A percentile compares a stretch with the other conserved stretches of the same genome.
Conservation (phyloP, 1,140 invertebrate species). For the Limonius californicus region DNA sequence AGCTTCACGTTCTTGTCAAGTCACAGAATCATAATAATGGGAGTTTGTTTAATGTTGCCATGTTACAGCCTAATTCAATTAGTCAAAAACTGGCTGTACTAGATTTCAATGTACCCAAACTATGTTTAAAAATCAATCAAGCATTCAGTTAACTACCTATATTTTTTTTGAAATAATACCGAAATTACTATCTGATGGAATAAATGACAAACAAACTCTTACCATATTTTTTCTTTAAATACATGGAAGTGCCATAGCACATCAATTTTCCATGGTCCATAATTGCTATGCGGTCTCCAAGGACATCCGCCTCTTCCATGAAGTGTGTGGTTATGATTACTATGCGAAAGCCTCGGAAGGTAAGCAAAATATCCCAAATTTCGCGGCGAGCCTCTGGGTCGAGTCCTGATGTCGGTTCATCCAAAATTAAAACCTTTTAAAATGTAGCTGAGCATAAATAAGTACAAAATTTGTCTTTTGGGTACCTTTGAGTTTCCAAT, state of each 20-base stretch:
- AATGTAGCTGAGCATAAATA: background rate
- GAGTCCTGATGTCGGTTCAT: conserved; percentile 93
- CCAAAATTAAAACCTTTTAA: conserved; percentile 65
- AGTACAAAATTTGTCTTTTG: conserved; percentile 56
- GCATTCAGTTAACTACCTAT: too few species aligned
- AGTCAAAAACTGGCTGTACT: too few species aligned
- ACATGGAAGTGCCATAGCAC: conserved; percentile 58
- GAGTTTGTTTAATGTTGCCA: too few species aligned
- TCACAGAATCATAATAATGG: too few species aligned
- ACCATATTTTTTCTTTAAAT: conserved; percentile 53
- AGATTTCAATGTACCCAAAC: too few species aligned
- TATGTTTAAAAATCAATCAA: too few species aligned
- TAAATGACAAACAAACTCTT: background rate
- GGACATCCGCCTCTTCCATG: conserved; percentile 96
- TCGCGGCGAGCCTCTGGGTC: conserved; percentile 87
- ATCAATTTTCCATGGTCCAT: conserved; percentile 77
- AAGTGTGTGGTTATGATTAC: conserved; percentile 94
- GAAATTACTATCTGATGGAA: too few species aligned
- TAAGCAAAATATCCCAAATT: conserved; percentile 82
- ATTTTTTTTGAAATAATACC: too few species aligned
- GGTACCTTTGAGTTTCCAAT: conserved; percentile 50
- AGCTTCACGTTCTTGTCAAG: too few species aligned
- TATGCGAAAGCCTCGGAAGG: conserved; percentile 55
- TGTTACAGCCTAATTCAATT: too few species aligned
- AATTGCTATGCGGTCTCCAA: conserved; percentile 90